A percentile compares a stretch with the other conserved stretches of the same genome.
phyloP scores from a whole-genome alignment of 2,888 invertebrate genomes.

The Mylabris sibirica region DNA sequence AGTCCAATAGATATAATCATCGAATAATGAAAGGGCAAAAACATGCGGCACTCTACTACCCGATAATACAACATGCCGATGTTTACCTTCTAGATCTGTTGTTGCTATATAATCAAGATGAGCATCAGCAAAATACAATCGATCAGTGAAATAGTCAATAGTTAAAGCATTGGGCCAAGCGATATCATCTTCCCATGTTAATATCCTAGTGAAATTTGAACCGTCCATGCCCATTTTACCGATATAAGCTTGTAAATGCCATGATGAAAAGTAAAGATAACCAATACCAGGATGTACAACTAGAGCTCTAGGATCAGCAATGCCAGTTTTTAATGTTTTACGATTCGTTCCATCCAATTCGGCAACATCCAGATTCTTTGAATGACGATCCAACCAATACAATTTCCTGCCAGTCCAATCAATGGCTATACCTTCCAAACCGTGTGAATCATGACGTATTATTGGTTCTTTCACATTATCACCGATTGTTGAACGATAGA shows the following conservation, averaged over 20 bases:
- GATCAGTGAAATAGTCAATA: slow-evolving; percentile 94
- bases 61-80: slow-evolving; percentile 82
- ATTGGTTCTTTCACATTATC: slow-evolving; percentile 79
- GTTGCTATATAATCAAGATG: slow-evolving; percentile 97
- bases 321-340: slow-evolving; percentile 86
- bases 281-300: slow-evolving; percentile 95
- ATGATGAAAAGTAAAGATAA: slow-evolving; percentile 93
- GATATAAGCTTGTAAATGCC: slow-evolving; percentile 95
- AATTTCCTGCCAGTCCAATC: slow-evolving; percentile 97
- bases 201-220: slow-evolving; percentile 83
- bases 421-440: slow-evolving; percentile 95
- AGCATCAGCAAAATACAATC: slow-evolving; percentile 97
- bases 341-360: slow-evolving; percentile 92
- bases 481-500: slow-evolving; percentile 76
- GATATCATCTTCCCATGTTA: slow-evolving; percentile 92
- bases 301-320: slow-evolving; percentile 93
- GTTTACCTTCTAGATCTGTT: slow-evolving; percentile 89
- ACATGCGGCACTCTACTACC: slow-evolving; percentile 91
- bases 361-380: slow-evolving; percentile 93
- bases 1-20: slow-evolving; percentile 94
- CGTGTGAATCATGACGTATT: slow-evolving; percentile 91
- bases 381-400: slow-evolving; percentile 96
- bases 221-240: slow-evolving; percentile 98
- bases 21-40: slow-evolving; percentile 92
- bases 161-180: slow-evolving; percentile 99